Percentiles rank a stretch among this genome's conserved stretches.
phyloP scores from a whole-genome alignment of 2,888 invertebrate species.

The Dinocampus coccinellae region DNA sequence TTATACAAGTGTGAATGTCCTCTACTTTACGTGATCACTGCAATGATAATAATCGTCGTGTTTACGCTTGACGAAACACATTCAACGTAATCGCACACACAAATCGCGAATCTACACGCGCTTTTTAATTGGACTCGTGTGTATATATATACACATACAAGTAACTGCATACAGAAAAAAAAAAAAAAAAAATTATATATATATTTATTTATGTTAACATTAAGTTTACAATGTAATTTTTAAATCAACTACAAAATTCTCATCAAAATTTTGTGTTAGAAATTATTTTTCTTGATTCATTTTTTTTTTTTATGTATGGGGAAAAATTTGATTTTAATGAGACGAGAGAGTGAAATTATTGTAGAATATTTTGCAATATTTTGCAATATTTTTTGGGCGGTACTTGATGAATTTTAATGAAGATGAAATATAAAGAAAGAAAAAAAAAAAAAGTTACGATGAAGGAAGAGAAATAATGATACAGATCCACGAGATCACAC shows the following conservation, averaged over 20 bases:
- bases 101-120: constrained; percentile 27
- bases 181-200: no score
- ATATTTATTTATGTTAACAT: no score
- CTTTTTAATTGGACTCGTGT: constrained; percentile 28
- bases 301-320: no score
- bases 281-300: no score
- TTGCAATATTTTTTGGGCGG: no score
- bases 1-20: not conserved
- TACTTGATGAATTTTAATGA: no score
- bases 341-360: no score
- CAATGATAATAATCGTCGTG: constrained; percentile 22
- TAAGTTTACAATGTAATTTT: no score
- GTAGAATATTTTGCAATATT: no score
- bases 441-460: not conserved
- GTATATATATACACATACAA: not conserved
- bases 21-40: not conserved
- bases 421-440: no score
- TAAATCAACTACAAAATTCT: no score
- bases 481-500: constrained; percentile 15
- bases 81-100: constrained; percentile 21
- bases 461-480: constrained; percentile 7
- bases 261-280: no score
- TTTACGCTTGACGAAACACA: constrained; percentile 32
- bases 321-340: not conserved
- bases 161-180: not conserved